These are phyloP conservation scores for Chirona hameri DNA, from an alignment of 2,888 invertebrate species.

Conservation along the genomic window DNA sequence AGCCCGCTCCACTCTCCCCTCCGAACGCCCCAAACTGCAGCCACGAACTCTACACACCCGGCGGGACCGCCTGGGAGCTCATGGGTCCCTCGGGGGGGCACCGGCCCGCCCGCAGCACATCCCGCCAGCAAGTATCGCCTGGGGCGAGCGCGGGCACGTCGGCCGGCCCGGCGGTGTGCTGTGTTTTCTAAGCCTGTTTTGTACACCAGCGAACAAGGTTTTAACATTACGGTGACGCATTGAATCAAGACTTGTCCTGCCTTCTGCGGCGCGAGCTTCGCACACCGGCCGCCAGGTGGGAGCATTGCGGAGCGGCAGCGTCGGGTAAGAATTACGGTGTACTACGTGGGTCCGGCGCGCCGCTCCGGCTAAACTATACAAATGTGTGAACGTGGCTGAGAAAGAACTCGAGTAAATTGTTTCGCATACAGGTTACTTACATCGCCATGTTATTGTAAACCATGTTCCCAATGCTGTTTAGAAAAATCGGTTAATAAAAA, in stretches of 20 bases:
- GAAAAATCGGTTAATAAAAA: not conserved
- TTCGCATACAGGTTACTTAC: not conserved
- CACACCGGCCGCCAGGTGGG: not conserved
- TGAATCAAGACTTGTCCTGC: not conserved
- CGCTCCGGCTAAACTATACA: not conserved
- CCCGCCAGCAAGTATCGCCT: no score
- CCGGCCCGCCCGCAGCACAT: not conserved
- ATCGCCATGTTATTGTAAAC: not conserved
- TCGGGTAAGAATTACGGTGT: not conserved
- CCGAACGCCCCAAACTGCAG: not conserved
- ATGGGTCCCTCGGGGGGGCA: not conserved
- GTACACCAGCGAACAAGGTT: constrained; percentile 6
- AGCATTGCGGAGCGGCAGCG: not conserved
- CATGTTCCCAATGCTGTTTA: not conserved
- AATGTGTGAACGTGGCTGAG: not conserved
- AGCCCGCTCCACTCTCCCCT: not conserved
- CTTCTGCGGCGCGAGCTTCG: not conserved
- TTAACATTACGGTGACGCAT: constrained; percentile 4
- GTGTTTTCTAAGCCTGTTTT: constrained; percentile 25
- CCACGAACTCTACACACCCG: not conserved
- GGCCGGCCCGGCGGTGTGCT: not conserved
- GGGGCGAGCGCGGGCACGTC: not conserved
- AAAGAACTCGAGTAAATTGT: not conserved
- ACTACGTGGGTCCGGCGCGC: not conserved
- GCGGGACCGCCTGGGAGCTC: not conserved